Base-by-base conservation (phyloP, 2,797 vertebrate species). In the Okamejei kenojei region DNA sequence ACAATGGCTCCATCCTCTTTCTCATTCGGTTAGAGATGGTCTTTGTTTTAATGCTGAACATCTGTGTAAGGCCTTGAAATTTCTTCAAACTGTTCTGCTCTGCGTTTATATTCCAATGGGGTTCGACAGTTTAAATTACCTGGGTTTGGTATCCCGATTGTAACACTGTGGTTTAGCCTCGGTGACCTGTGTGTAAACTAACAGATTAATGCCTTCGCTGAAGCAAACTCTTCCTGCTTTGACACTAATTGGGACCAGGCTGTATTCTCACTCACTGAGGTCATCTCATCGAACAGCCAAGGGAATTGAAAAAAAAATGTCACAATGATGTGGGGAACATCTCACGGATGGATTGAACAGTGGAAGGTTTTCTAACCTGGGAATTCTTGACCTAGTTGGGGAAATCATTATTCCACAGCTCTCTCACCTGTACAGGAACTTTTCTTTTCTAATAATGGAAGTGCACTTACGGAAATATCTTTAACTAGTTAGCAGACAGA, bases 181-280 rank as follows among this genome's bases (percentile, higher is more conserved):
- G 4, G 19, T 88, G 84, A 88, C 84, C 63, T 88, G n/a, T 35
- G n/a, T 35, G 63, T 35, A 68, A 63, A 35, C 63, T 19, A 68
- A 21, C 84, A 19, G 84, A 68, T 88, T 88, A 68, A 21, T 88
- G 63, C 23, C 61, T 32, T 32, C n/a, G 21, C 63, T 88, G 84
- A 32, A 68, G n/a, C 61, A 68, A 65, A 68, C 15, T 10, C 61
- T 68, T 19, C 17, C 84, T 68, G 63, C 63, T 68, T 88, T 68
- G 32, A n/a, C 84, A 88, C 61, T 88, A 88, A 88, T 68, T 88
- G 84, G n/a, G n/a, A 88, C 7, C 10, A 19, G 68, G 84, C 8
- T 19, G 5, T 19, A 65, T 15, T 68, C 63, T 88, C 84, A 68
- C 84, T 65, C 63, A 88, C 17, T 65, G 63, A 88, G 63, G 84